Evolutionary conservation across 2,113 vertebrate species (phyloP).

Genomic region (Heterotis niloticus): DNA sequence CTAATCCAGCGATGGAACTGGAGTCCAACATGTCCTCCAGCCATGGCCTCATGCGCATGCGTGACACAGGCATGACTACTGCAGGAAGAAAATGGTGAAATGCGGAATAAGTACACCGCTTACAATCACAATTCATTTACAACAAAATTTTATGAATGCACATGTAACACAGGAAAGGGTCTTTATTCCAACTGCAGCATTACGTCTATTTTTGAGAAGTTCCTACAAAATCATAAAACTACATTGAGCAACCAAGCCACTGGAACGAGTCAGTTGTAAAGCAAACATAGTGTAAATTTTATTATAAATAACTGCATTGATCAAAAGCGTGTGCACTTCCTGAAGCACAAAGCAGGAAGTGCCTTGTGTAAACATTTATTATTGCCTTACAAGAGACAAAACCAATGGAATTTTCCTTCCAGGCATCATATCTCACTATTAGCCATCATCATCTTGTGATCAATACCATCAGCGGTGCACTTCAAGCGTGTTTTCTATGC

Average conservation of each 20-base stretch:
- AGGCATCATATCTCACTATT: not conserved
- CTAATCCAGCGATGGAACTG: constrained; percentile 71
- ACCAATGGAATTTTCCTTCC: not conserved
- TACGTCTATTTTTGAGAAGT: too few species aligned
- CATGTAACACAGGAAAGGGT: too few species aligned
- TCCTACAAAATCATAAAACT: too few species aligned
- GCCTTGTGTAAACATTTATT: not conserved
- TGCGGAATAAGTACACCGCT: too few species aligned
- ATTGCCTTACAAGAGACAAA: not conserved
- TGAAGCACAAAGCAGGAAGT: not conserved
- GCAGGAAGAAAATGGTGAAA: not conserved
- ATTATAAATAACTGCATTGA: not conserved
- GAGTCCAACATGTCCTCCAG: constrained; percentile 84
- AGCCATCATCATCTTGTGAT: not conserved
- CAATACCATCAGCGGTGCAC: not conserved
- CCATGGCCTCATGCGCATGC: constrained; percentile 96
- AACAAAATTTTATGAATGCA: too few species aligned
- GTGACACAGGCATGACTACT: constrained; percentile 78
- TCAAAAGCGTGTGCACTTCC: not conserved
- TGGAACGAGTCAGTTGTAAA: not conserved
- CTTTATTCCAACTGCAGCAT: too few species aligned
- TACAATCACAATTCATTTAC: too few species aligned
- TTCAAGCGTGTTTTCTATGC: too few species aligned
- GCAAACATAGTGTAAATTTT: not conserved
- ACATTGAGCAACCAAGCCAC: too few species aligned